phyloP scores from a whole-genome alignment of 2,797 vertebrate species.

The Glyptemys insculpta region DNA sequence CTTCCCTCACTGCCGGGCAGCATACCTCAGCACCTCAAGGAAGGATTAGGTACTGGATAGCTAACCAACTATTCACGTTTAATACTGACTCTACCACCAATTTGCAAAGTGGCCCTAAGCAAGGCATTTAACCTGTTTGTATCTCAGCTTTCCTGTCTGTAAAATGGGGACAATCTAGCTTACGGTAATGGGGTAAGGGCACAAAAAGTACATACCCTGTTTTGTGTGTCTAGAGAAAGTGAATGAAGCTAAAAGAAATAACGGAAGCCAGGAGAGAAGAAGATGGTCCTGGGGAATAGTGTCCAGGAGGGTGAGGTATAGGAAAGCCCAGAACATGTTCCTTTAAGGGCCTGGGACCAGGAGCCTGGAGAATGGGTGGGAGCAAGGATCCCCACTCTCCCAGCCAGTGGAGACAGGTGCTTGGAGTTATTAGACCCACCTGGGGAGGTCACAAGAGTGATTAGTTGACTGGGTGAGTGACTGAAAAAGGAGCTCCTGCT shows the following conservation, averaged over 20 bases:
- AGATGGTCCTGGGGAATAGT: background rate
- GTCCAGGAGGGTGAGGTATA: background rate
- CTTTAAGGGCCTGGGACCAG: background rate
- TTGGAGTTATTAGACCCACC: background rate
- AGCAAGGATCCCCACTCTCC: background rate
- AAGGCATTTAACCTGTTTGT: background rate
- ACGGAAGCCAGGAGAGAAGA: background rate
- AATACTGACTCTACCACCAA: background rate
- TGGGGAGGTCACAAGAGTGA: background rate
- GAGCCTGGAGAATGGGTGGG: background rate
- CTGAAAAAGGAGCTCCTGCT: background rate
- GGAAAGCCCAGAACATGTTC: background rate
- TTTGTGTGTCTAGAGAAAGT: background rate
- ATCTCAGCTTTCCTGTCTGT: background rate
- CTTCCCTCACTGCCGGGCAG: background rate
- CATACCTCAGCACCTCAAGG: background rate
- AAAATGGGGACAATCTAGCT: background rate
- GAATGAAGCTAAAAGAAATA: background rate
- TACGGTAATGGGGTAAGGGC: background rate
- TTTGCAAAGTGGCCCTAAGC: background rate
- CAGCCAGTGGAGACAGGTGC: background rate
- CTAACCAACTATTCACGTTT: background rate
- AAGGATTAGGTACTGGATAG: constrained; percentile 2
- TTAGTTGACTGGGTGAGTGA: background rate
- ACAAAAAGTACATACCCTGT: background rate